These are phyloP conservation scores for Acanthococcus lagerstroemiae DNA, from an alignment of 2,888 invertebrate genomes.

Conservation along the genomic window DNA sequence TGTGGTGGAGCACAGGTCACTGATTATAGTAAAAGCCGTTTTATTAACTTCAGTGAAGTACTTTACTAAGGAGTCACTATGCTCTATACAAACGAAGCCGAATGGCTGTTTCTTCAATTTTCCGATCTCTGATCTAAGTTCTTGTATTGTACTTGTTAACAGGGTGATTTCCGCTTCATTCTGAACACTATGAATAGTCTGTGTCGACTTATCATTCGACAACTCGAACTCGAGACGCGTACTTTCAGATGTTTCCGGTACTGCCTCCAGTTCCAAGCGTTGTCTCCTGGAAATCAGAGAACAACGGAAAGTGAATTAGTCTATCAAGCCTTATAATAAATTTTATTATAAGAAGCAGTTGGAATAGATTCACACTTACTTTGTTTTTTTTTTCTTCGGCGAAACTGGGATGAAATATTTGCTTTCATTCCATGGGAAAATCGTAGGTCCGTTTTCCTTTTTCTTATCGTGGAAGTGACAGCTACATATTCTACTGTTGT, in stretches of 20 bases:
- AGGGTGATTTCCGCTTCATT: not conserved
- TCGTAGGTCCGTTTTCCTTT: conserved; percentile 1
- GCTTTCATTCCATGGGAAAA: conserved; percentile 3
- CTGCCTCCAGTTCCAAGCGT: not conserved
- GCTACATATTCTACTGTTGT: not conserved
- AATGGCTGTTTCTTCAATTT: conserved; percentile 10
- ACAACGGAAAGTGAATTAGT: not conserved
- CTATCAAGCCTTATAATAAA: not conserved
- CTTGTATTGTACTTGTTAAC: not conserved
- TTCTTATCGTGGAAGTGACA: conserved; percentile 11
- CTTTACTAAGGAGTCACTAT: not conserved
- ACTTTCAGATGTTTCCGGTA: not conserved
- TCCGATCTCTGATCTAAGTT: conserved; percentile 6
- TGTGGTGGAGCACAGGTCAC: not conserved
- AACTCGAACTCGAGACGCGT: not conserved
- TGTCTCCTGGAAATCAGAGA: not conserved
- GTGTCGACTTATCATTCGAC: not conserved
- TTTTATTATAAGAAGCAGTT: not conserved
- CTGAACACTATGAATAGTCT: not conserved
- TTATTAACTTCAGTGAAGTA: conserved; percentile 8
- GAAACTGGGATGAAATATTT: not conserved
- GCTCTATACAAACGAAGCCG: not conserved
- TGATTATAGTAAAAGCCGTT: conserved; percentile 1
- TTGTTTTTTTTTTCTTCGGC: not conserved
- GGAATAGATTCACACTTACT: not conserved